Percentiles rank a stretch among this genome's conserved stretches.
phyloP scores from a whole-genome alignment of 2,797 vertebrate genomes.

The Orestias chungarensis region DNA sequence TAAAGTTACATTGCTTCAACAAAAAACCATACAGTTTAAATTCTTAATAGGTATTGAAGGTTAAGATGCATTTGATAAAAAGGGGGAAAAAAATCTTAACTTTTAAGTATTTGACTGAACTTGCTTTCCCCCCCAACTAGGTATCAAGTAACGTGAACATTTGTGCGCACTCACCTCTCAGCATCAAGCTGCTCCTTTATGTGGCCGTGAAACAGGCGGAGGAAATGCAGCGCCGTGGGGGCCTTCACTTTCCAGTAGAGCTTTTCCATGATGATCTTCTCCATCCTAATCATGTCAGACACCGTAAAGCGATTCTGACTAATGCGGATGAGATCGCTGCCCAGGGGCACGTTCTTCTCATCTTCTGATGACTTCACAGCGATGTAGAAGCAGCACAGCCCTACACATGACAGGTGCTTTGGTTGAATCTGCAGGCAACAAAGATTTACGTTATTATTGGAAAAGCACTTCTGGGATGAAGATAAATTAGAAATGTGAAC shows the following conservation, averaged over 20 bases:
- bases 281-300: conserved; percentile 97
- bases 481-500: too few relatives aligned
- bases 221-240: conserved; percentile 89
- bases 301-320: conserved; percentile 94
- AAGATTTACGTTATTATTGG: neutral
- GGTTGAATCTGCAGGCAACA: conserved; percentile 86
- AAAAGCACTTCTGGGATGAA: neutral
- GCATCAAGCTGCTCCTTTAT: conserved; percentile 82
- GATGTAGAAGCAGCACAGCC: conserved; percentile 94
- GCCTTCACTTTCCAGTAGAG: conserved; percentile 91
- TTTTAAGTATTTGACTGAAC: neutral
- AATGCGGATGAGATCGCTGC: conserved; percentile 92
- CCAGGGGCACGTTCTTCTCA: conserved; percentile 91
- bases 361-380: conserved; percentile 91
- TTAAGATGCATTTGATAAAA: neutral
- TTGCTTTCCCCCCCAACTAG: too few relatives aligned
- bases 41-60: neutral
- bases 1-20: neutral
- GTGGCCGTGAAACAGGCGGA: conserved; percentile 86
- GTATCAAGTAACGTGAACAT: conserved; percentile 6
- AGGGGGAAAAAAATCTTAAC: neutral
- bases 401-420: conserved; percentile 94
- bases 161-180: conserved; percentile 83
- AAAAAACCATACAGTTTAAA: neutral
- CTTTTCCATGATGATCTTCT: conserved; percentile 95